These are phyloP conservation scores for Drosophila hawaiiensis DNA, from an alignment of 2,888 invertebrate genomes.

Conservation along the genomic window DNA sequence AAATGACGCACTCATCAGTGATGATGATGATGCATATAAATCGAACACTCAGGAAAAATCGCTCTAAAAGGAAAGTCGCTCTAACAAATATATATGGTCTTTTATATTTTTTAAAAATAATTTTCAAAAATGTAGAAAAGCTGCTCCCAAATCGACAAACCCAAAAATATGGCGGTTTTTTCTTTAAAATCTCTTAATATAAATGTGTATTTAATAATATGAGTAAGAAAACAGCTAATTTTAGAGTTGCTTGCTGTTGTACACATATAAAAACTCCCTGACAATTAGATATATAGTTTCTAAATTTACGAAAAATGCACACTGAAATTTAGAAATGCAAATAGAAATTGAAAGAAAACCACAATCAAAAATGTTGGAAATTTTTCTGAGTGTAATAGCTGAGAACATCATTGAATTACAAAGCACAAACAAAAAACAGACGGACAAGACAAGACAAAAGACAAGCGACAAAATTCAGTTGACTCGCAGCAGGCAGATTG, in stretches of 20 bases:
- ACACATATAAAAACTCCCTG: neutral
- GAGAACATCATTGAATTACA: slow-evolving; percentile 49
- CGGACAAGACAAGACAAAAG: neutral
- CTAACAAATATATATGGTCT: no score
- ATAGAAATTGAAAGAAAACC: accelerated
- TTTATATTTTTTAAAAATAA: neutral
- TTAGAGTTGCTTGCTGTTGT: no score
- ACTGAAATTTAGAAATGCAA: neutral
- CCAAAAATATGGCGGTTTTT: no score
- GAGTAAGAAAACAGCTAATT: no score
- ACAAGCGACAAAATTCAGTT: slow-evolving; percentile 36
- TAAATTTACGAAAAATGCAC: neutral
- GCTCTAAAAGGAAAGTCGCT: neutral
- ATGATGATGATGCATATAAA: slow-evolving; percentile 6
- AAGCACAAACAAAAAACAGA: slow-evolving; percentile 7
- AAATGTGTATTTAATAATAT: neutral
- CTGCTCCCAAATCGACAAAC: no score
- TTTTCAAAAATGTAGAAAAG: no score
- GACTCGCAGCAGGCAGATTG: slow-evolving; percentile 39
- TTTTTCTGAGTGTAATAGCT: slow-evolving; percentile 1
- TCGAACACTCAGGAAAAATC: neutral
- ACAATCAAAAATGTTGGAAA: neutral
- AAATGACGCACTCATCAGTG: slow-evolving; percentile 23
- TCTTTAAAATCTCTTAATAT: no score
- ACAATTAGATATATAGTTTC: neutral